Conservation (phyloP, 2,888 invertebrate species). For the Ecliptopera silaceata region DNA sequence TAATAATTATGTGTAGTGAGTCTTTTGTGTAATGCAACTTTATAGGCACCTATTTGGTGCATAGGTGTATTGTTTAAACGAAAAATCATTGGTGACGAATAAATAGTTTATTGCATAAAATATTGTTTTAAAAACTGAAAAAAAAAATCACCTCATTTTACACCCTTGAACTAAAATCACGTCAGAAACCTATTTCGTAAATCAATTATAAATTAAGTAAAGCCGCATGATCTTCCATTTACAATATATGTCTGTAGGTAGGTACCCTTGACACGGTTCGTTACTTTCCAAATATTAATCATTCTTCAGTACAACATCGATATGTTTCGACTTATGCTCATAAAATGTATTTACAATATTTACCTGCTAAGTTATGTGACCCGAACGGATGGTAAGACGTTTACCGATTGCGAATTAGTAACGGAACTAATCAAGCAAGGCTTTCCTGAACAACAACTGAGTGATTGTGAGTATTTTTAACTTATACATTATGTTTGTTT, state of each 20-base stretch:
- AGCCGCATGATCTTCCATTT: conserved; percentile 37
- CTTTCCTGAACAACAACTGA: conserved; percentile 50
- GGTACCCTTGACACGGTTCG: conserved; percentile 47
- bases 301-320: conserved; percentile 36
- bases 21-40: too few species aligned
- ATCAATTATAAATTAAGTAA: conserved; percentile 41
- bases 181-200: conserved; percentile 42
- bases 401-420: conserved; percentile 52
- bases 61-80: neutral
- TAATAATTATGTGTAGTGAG: too few species aligned
- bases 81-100: neutral
- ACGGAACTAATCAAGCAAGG: conserved; percentile 51
- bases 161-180: too few species aligned
- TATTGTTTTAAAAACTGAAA: neutral
- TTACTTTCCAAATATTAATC: conserved; percentile 36
- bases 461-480: conserved; percentile 51
- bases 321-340: conserved; percentile 42
- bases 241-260: too few species aligned
- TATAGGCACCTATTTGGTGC: too few species aligned
- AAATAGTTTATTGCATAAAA: neutral
- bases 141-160: neutral
- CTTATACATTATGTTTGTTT: neutral
- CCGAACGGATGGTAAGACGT: conserved; percentile 36
- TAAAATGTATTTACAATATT: conserved; percentile 19
- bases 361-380: conserved; percentile 32